phyloP scores from a whole-genome alignment of 2,888 invertebrate species.

The Oscheius sp. region DNA sequence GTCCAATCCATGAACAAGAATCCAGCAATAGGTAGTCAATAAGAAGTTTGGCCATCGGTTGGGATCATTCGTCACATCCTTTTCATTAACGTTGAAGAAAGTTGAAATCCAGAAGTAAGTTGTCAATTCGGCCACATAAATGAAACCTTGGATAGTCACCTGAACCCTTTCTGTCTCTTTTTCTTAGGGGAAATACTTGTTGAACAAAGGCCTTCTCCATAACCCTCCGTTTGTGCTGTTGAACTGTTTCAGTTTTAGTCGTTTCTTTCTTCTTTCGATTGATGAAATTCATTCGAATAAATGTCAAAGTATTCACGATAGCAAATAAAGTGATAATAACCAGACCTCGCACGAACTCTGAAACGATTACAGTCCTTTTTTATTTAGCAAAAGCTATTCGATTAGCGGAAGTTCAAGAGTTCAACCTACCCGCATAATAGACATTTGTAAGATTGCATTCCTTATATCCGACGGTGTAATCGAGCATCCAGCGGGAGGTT shows the following conservation, averaged over 20 bases:
- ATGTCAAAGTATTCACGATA: conserved; percentile 45
- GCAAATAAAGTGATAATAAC: conserved; percentile 49
- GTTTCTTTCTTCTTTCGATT: conserved; percentile 41
- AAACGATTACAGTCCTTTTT: too few species aligned
- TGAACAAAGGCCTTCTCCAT: conserved; percentile 52
- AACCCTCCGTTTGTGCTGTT: conserved; percentile 41
- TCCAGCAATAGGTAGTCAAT: conserved; percentile 53
- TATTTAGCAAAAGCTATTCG: conserved; percentile 24
- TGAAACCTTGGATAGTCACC: conserved; percentile 48
- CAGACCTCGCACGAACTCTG: conserved; percentile 43
- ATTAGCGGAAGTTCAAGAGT: background rate
- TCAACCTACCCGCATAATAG: too few species aligned
- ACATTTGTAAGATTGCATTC: conserved; percentile 44
- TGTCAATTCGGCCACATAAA: conserved; percentile 49
- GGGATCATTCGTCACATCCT: conserved; percentile 10
- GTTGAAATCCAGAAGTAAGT: conserved; percentile 46
- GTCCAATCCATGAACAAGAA: conserved; percentile 47
- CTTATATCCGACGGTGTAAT: conserved; percentile 34
- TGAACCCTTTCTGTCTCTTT: conserved; percentile 1
- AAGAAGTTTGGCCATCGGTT: conserved; percentile 56
- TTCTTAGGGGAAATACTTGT: conserved; percentile 32
- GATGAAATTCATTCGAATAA: conserved; percentile 49
- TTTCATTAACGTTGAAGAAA: conserved; percentile 28
- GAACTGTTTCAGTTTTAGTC: conserved; percentile 40
- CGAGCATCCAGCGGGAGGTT: conserved; percentile 50